Evolutionary conservation across 2,797 vertebrate genomes (phyloP), one percentile per base, ranked within the genome.

Genomic region (Heterohyrax brucei): DNA sequence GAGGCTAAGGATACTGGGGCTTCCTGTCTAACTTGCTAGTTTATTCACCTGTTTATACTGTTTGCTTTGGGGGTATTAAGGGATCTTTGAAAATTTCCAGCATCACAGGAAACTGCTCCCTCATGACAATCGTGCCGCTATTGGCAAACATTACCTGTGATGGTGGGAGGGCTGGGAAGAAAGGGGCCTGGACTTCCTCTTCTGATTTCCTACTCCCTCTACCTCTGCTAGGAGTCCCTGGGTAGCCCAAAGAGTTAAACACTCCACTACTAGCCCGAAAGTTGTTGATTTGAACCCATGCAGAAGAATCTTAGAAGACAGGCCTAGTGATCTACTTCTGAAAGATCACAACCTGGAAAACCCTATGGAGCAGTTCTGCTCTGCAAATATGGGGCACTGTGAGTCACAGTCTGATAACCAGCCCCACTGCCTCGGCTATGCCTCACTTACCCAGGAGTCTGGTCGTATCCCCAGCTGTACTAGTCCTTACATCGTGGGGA

Each of bases 21-120:
- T 83, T 78, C 93, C 91, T 89, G 78, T 86, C 95, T 95, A 85
- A 93, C 80, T 94, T 1, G 8, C 62, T 72, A 21, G 95, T 97
- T 98, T 96, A 84, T 94, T 53, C 70, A 76, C 93, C 77, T 97
- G 83, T 95, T 91, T 46, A 76, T 86, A 92, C 66, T 92, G 82
- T 94, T 98, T 97, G 92, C 93, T 95, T 97, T 88, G 78, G 93
- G 95, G 95, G 89, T 33, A 90, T 90, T 91, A 90, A 93, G 64
- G 68, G 70, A 80, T 95, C 91, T 79, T 82, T 18, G 78, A 83
- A 70, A 93, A 76, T 81, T 95, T 85, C 80, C 84, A 48, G n/a
- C 18, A 92, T 68, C 1, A 4, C 14, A 9, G 89, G 56, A 28
- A 76, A 48, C 14, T 26, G 39, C 10, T 83, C 3, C 72, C 48